Evolutionary conservation across 1,140 invertebrate genomes (phyloP).

Genomic region (Macrobrachium rosenbergii): DNA sequence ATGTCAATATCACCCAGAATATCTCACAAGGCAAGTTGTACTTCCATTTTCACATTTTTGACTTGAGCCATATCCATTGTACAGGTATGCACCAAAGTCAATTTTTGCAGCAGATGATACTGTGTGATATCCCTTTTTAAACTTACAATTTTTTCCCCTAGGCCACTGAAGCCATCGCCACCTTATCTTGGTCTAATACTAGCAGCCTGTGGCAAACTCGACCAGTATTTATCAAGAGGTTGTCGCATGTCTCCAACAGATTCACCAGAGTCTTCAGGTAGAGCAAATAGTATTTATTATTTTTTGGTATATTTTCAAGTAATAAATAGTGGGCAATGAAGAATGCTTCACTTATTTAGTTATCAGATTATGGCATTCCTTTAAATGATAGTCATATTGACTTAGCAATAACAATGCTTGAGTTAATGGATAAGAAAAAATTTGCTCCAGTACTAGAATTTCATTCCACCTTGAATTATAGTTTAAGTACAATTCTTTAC

Average conservation of each 20-base stretch:
- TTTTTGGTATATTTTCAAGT: not conserved
- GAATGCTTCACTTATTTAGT: not conserved
- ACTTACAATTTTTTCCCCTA: conserved; percentile 72
- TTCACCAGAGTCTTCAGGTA: conserved; percentile 63
- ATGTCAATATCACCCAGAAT: conserved; percentile 98
- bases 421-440: too few relatives aligned
- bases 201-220: conserved; percentile 84
- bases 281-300: not conserved
- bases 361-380: too few relatives aligned
- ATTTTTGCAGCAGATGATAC: too few relatives aligned
- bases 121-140: too few relatives aligned
- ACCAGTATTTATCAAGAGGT: conserved; percentile 73
- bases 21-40: conserved; percentile 74
- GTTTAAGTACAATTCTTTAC: too few relatives aligned
- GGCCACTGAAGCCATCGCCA: conserved; percentile 93
- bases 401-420: too few relatives aligned
- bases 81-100: not conserved
- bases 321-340: too few relatives aligned
- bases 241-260: conserved; percentile 62
- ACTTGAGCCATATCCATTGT: not conserved
- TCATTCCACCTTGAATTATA: too few relatives aligned
- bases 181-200: conserved; percentile 95
- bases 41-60: not conserved
- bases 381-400: too few relatives aligned
- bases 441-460: too few relatives aligned